A percentile compares a stretch with the other conserved stretches of the same genome.
Conservation (phyloP, 2,113 vertebrate genomes). For the Rafetus swinhoei region DNA sequence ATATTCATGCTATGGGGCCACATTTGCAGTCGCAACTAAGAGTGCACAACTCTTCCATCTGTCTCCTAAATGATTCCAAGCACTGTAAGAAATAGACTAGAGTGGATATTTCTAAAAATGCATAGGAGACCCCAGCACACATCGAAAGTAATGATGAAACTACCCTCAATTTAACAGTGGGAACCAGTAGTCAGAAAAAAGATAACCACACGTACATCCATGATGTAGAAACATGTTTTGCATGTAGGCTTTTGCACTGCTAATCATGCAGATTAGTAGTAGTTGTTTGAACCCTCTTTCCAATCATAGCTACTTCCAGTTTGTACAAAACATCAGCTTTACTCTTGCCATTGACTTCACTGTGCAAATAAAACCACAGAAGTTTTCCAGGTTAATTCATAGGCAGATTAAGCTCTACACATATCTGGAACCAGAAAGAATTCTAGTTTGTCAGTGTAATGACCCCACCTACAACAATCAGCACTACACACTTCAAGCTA, state of each 20-base stretch:
- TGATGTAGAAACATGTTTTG: neutral
- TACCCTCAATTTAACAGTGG: neutral
- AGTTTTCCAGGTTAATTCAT: neutral
- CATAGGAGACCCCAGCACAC: neutral
- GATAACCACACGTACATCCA: rapidly evolving
- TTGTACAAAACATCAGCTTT: neutral
- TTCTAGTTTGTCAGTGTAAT: neutral
- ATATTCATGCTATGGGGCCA: neutral
- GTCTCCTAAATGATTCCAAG: slow-evolving; percentile 28
- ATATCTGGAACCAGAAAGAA: neutral
- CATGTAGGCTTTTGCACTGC: neutral
- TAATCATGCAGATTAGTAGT: neutral
- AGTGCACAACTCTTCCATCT: neutral
- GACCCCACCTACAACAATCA: neutral
- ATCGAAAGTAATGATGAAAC: slow-evolving; percentile 8
- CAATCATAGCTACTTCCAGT: slow-evolving; percentile 1
- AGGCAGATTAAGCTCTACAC: neutral
- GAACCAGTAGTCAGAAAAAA: neutral
- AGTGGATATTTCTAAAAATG: neutral
- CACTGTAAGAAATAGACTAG: neutral
- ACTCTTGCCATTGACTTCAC: neutral
- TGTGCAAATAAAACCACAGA: neutral
- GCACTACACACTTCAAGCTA: rapidly evolving
- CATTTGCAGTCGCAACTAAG: slow-evolving; percentile 35
- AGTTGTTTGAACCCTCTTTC: neutral